A percentile compares a stretch with the other conserved stretches of the same genome.
Conservation (phyloP, 2,888 invertebrate species). For the Tenthredo scrophulariae region DNA sequence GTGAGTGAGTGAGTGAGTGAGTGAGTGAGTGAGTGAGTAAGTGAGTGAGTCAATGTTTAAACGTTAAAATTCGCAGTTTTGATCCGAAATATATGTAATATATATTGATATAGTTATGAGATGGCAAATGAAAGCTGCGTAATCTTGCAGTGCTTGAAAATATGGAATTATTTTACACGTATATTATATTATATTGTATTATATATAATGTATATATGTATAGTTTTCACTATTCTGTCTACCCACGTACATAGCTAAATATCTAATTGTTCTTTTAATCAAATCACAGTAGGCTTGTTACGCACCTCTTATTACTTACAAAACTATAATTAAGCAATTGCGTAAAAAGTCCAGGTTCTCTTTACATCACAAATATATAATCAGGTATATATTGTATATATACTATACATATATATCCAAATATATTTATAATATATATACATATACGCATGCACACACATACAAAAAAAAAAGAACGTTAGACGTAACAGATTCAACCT, state of each 20-base stretch:
- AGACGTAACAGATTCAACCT: slow-evolving; percentile 32
- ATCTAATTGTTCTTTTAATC: slow-evolving; percentile 52
- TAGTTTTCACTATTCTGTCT: slow-evolving; percentile 35
- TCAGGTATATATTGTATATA: background rate
- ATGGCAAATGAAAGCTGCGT: slow-evolving; percentile 28
- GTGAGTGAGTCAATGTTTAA: background rate
- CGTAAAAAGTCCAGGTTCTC: slow-evolving; percentile 41
- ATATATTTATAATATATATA: slow-evolving; percentile 2
- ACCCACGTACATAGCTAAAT: slow-evolving; percentile 16
- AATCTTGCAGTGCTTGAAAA: slow-evolving; percentile 33
- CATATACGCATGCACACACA: background rate
- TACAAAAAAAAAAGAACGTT: slow-evolving; percentile 31
- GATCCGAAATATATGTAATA: background rate
- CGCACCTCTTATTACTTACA: slow-evolving; percentile 49
- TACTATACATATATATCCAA: background rate
- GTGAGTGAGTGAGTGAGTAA: background rate
- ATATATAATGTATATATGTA: slow-evolving; percentile 10
- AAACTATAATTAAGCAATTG: slow-evolving; percentile 44
- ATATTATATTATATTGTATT: slow-evolving; percentile 10
- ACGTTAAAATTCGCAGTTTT: slow-evolving; percentile 1
- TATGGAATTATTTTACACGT: slow-evolving; percentile 34
- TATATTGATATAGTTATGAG: background rate
- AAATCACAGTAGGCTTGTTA: slow-evolving; percentile 54
- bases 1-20: background rate
- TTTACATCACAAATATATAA: slow-evolving; percentile 21